Percentiles rank a stretch among this genome's conserved stretches.
Conservation (phyloP, 2,113 vertebrate genomes). For the Triplophysa rosa region DNA sequence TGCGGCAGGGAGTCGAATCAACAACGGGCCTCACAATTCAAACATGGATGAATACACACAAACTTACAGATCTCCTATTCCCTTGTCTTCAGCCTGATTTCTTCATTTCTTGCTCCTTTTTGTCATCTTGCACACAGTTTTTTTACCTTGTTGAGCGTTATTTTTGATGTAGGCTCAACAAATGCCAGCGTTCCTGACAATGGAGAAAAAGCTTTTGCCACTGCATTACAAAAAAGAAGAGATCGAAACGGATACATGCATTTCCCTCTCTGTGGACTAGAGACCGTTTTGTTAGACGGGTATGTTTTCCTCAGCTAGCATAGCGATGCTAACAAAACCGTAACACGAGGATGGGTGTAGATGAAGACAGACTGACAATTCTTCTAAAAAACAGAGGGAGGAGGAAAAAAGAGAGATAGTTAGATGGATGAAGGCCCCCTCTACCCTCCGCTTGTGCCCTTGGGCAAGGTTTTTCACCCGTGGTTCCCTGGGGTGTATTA, state of each 20-base stretch:
- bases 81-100: slow-evolving; percentile 19
- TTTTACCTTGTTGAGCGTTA: background rate
- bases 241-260: background rate
- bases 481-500: slow-evolving; percentile 45
- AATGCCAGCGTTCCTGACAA: slow-evolving; percentile 43
- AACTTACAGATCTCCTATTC: slow-evolving; percentile 13
- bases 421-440: slow-evolving; percentile 56
- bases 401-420: slow-evolving; percentile 25
- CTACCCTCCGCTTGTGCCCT: slow-evolving; percentile 43
- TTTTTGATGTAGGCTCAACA: slow-evolving; percentile 54
- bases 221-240: background rate
- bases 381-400: slow-evolving; percentile 22
- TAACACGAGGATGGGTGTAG: slow-evolving; percentile 22
- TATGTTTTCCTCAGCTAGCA: background rate
- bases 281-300: slow-evolving; percentile 14
- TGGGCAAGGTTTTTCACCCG: slow-evolving; percentile 57
- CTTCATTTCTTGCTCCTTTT: background rate
- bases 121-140: background rate
- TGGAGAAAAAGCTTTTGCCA: slow-evolving; percentile 1
- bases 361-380: slow-evolving; percentile 28
- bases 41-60: slow-evolving; percentile 39
- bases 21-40: slow-evolving; percentile 22
- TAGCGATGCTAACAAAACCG: slow-evolving; percentile 14
- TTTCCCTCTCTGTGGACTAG: background rate
- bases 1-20: slow-evolving; percentile 27